These are phyloP conservation scores for Triplophysa bombifrons DNA, from an alignment of 2,797 vertebrate genomes.

Conservation along the genomic window DNA sequence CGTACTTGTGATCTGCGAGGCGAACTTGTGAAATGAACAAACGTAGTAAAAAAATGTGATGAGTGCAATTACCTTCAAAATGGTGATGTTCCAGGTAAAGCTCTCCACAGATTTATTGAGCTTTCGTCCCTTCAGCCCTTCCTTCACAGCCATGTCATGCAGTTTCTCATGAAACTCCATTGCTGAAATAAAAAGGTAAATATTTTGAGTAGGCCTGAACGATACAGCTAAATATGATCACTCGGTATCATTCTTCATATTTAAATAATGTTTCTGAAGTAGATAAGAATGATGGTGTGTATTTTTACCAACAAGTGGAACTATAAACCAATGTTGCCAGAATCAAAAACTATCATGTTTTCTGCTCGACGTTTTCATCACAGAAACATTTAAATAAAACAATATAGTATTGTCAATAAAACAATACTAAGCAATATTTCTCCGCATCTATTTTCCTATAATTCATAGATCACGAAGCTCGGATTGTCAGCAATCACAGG, in stretches of 20 bases:
- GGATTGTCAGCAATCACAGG: neutral
- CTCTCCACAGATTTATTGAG: constrained; percentile 94
- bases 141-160: constrained; percentile 87
- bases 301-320: too few species aligned
- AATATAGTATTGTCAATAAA: too few species aligned
- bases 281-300: neutral
- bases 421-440: too few species aligned
- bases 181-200: constrained; percentile 71
- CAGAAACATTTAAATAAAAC: too few species aligned
- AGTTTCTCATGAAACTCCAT: constrained; percentile 99
- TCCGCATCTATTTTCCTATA: neutral
- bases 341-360: too few species aligned
- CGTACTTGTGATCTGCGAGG: too few species aligned
- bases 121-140: constrained; percentile 94
- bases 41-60: neutral
- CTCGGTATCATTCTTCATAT: neutral
- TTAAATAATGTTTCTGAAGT: neutral
- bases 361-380: too few species aligned
- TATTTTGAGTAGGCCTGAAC: neutral
- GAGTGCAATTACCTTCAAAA: constrained; percentile 85
- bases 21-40: neutral
- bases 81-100: constrained; percentile 99
- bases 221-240: neutral
- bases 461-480: neutral
- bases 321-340: too few species aligned